These are phyloP conservation scores for Myotis lucifugus DNA, from an alignment of 2,113 vertebrate species.

Conservation along the genomic window DNA sequence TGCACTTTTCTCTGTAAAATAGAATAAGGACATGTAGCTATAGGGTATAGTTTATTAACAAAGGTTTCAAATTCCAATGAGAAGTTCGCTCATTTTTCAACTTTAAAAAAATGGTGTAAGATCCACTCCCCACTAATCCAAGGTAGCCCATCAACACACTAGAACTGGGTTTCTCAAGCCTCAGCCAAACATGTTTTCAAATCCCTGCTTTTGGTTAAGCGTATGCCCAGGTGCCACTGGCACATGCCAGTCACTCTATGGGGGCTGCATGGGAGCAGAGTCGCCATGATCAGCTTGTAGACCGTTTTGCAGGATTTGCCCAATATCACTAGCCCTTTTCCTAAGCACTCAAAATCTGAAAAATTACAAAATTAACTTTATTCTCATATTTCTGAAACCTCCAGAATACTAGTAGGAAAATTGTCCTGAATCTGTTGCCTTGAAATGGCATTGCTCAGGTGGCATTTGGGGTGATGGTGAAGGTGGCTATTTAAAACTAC, in stretches of 20 bases:
- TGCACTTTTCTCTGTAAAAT: not conserved
- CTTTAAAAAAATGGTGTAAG: not conserved
- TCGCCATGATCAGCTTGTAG: not conserved
- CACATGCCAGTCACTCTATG: too few relatives aligned
- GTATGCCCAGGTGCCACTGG: not conserved
- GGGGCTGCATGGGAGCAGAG: not conserved
- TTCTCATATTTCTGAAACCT: not conserved
- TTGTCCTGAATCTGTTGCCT: not conserved
- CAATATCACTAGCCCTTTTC: not conserved
- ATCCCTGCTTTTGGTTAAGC: not conserved
- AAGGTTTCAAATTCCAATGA: slow-evolving; percentile 10
- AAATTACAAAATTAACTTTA: not conserved
- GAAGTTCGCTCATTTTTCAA: not conserved
- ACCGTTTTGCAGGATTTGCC: fast-evolving
- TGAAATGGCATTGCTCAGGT: not conserved
- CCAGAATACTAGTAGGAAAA: not conserved
- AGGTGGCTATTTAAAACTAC: not conserved
- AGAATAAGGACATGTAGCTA: not conserved
- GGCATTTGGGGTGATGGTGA: not conserved
- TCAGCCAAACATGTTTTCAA: not conserved
- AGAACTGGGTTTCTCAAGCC: not conserved
- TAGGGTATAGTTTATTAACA: not conserved
- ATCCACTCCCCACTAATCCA: not conserved
- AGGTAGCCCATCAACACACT: not conserved
- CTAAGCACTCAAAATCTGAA: not conserved